Evolutionary conservation across 2,797 vertebrate genomes (phyloP).

Genomic region (Betta splendens): DNA sequence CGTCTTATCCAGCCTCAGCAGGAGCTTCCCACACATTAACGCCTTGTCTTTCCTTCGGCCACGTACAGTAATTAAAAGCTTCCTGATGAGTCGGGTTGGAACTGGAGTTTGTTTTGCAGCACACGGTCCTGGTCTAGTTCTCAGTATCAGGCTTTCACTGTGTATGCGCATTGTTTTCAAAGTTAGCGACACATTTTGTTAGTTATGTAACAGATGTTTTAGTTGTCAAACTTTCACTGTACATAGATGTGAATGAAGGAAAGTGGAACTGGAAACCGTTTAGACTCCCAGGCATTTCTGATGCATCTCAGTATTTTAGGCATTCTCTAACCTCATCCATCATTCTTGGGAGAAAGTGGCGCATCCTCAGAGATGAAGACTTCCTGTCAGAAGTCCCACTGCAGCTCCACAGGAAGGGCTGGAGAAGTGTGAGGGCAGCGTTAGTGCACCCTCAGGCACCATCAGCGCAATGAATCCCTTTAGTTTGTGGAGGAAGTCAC

Average conservation of each 20-base stretch:
- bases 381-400: slow-evolving; percentile 63
- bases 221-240: neutral
- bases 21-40: neutral
- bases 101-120: neutral
- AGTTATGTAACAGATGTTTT: neutral
- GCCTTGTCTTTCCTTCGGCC: neutral
- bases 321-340: slow-evolving; percentile 23
- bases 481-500: slow-evolving; percentile 14
- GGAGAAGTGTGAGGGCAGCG: slow-evolving; percentile 54
- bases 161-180: too few species aligned
- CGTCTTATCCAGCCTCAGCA: neutral
- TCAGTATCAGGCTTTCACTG: too few species aligned
- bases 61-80: neutral
- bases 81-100: neutral
- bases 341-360: slow-evolving; percentile 58
- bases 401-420: slow-evolving; percentile 68
- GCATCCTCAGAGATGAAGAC: slow-evolving; percentile 59
- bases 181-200: too few species aligned
- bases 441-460: slow-evolving; percentile 64
- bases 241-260: too few species aligned
- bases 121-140: neutral
- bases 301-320: neutral
- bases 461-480: slow-evolving; percentile 46
- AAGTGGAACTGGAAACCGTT: too few species aligned
- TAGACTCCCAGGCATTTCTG: too few species aligned